Evolutionary conservation across 2,888 invertebrate species (phyloP).

Genomic region (Epistrophe eligans): DNA sequence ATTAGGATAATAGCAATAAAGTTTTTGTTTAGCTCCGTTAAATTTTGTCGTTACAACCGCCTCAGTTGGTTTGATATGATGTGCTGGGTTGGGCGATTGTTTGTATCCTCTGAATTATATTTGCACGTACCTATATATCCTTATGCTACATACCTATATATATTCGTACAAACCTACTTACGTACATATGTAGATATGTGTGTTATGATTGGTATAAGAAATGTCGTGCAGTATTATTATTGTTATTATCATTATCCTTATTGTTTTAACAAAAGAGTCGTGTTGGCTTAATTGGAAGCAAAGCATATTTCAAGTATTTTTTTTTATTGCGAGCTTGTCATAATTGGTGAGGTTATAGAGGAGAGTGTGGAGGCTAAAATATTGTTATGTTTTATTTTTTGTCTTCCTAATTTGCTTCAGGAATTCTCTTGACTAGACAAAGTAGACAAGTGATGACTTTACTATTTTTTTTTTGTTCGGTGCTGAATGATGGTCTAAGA

Average conservation of each 20-base stretch:
- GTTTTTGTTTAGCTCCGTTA: conserved; percentile 75
- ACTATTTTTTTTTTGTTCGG: background rate
- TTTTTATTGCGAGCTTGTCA: conserved; percentile 1
- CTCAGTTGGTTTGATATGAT: conserved; percentile 66
- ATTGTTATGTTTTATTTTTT: background rate
- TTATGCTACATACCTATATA: background rate
- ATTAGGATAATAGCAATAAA: conserved; percentile 76
- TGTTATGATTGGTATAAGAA: conserved; percentile 29
- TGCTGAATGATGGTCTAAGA: background rate
- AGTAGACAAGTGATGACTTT: background rate
- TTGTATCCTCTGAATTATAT: conserved; percentile 18
- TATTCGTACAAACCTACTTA: background rate
- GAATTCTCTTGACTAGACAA: background rate
- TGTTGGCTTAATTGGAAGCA: conserved; percentile 55
- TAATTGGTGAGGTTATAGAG: background rate
- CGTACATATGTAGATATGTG: background rate
- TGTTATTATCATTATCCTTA: conserved; percentile 73
- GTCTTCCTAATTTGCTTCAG: background rate
- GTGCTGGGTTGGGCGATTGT: conserved; percentile 33
- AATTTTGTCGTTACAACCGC: conserved; percentile 70
- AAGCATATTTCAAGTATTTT: conserved; percentile 52
- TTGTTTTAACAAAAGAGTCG: conserved; percentile 45
- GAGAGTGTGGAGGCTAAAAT: background rate
- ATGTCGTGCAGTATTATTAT: conserved; percentile 67
- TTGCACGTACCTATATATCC: background rate